Evolutionary conservation across 2,113 vertebrate genomes (phyloP), one percentile per base, ranked within the genome.

Genomic region (Hylia prasina): DNA sequence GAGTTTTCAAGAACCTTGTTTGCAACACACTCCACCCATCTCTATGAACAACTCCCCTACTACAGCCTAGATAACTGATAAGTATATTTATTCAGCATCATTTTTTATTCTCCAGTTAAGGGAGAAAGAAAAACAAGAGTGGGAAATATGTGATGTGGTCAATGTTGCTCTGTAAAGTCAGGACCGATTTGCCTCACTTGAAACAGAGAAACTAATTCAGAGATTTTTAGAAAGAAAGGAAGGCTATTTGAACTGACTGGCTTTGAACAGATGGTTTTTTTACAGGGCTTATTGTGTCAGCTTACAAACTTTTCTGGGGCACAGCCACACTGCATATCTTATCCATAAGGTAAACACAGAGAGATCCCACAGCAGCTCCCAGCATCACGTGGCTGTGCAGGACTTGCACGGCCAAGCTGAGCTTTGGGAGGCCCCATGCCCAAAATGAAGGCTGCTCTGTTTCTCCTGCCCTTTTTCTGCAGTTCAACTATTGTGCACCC

Each of bases 1-100:
- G 92, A 75, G 76, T 94, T 95, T 97, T 83, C 82, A 92, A 95
- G 91, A 95, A 78, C 78, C 77, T 89, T 57, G 51, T 66, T 50
- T 25, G 28, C 66, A 92, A 84, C 28, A 82, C 27, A 45, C 63
- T 42, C 30, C 94, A 96, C 87, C 92, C 64, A 83, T 57, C 53
- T 87, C 30, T 82, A 64, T 48, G 90, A 95, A 93, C 80, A 96
- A 68, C 90, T 93, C 78, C 78, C 25, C 42, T 57, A 42, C 94
- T 71, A 15, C 33, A 83, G 58, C 39, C 57, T 65, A 76, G 85
- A 82, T 70, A 95, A 57, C 56, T 48, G 82, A 45, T 48, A 87
- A 69, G 44, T 63, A 25, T 89, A 71, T 93, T 97, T 95, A 95
- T 92, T 96, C 91, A 93, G 84, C 30, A 87, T 39, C 4, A 7